phyloP scores from a whole-genome alignment of 2,797 vertebrate species.

The Parotocinclus haroldoi region DNA sequence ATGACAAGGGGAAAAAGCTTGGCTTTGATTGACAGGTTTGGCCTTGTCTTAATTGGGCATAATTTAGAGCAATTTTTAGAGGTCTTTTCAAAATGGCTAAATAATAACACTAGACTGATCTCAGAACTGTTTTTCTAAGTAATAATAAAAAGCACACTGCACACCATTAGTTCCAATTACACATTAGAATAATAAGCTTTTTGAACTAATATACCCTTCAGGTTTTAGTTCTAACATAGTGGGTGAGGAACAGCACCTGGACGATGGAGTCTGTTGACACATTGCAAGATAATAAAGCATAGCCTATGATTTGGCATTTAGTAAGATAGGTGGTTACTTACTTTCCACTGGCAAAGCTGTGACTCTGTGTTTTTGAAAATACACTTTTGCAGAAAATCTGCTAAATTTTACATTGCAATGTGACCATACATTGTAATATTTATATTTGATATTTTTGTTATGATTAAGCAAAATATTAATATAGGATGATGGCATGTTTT shows the following conservation, averaged over 20 bases:
- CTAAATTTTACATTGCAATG: no score
- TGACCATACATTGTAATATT: no score
- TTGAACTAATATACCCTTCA: slow-evolving; percentile 77
- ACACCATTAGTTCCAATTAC: slow-evolving; percentile 81
- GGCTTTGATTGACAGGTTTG: slow-evolving; percentile 84
- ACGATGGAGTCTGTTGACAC: slow-evolving; percentile 17
- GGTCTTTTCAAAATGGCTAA: slow-evolving; percentile 76
- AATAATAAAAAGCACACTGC: slow-evolving; percentile 77
- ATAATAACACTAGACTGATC: slow-evolving; percentile 80
- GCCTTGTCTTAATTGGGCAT: slow-evolving; percentile 98
- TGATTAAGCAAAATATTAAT: no score
- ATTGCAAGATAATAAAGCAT: slow-evolving; percentile 21
- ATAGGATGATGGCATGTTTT: no score
- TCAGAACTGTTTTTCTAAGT: slow-evolving; percentile 78
- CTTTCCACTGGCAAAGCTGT: no score
- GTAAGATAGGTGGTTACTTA: neutral
- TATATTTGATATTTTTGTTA: no score
- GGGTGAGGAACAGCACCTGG: slow-evolving; percentile 38
- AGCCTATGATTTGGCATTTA: slow-evolving; percentile 3
- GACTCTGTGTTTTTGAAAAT: no score
- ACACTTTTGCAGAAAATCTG: no score
- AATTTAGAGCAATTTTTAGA: slow-evolving; percentile 93
- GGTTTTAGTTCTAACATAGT: slow-evolving; percentile 52
- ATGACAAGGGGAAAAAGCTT: slow-evolving; percentile 76
- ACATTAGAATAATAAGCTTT: slow-evolving; percentile 82